A percentile compares a stretch with the other conserved stretches of the same genome.
Evolutionary conservation across 2,888 invertebrate genomes (phyloP).

Genomic region (Embidobia sp.): DNA sequence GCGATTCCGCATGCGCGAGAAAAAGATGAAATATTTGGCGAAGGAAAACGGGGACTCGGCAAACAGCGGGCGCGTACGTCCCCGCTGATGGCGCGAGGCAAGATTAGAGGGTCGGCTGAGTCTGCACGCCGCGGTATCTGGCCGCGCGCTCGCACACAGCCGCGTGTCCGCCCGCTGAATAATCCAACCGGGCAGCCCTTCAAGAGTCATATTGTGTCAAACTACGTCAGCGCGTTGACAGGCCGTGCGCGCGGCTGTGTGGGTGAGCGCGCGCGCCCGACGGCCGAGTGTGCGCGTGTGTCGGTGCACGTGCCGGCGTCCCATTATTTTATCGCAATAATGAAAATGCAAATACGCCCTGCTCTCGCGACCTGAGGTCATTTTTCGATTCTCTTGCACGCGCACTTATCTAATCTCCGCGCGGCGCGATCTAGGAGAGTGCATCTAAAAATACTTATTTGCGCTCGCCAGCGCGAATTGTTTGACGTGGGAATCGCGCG

Average conservation of each 20-base stretch:
- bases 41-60: slow-evolving; percentile 56
- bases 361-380: slow-evolving; percentile 45
- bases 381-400: slow-evolving; percentile 27
- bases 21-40: slow-evolving; percentile 19
- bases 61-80: slow-evolving; percentile 52
- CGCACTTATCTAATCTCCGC: slow-evolving; percentile 38
- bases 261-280: slow-evolving; percentile 1
- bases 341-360: slow-evolving; percentile 50
- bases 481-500: too few species aligned
- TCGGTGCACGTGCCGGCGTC: slow-evolving; percentile 45
- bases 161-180: slow-evolving; percentile 31
- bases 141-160: neutral
- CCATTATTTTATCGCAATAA: slow-evolving; percentile 60
- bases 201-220: slow-evolving; percentile 50
- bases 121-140: slow-evolving; percentile 31
- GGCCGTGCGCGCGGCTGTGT: neutral
- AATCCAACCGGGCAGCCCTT: slow-evolving; percentile 52
- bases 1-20: neutral
- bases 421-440: too few species aligned
- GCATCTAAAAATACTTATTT: too few species aligned
- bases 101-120: slow-evolving; percentile 57
- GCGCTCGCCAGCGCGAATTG: too few species aligned
- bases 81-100: slow-evolving; percentile 46
- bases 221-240: slow-evolving; percentile 40
- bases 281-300: slow-evolving; percentile 45